phyloP scores from a whole-genome alignment of 2,888 invertebrate genomes.

The Protodeltote pygarga region DNA sequence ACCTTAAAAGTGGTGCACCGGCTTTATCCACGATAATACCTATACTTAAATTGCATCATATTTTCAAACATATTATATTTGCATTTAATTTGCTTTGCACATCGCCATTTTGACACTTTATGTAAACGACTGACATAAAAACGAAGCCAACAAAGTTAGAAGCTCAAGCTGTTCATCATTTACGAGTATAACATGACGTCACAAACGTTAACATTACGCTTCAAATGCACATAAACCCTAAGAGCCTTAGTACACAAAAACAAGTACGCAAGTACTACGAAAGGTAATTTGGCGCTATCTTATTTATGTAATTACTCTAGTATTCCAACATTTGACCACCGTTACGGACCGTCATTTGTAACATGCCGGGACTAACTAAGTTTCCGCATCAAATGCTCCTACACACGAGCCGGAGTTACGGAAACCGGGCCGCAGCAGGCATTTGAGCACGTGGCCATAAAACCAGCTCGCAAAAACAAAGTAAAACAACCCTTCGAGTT shows the following conservation, averaged over 20 bases:
- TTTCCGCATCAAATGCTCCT: slow-evolving; percentile 56
- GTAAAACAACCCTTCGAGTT: slow-evolving; percentile 27
- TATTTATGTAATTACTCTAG: slow-evolving; percentile 51
- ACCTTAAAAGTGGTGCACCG: too few relatives aligned
- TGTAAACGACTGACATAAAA: slow-evolving; percentile 10
- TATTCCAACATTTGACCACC: slow-evolving; percentile 53
- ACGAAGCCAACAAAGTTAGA: background rate
- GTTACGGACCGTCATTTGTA: slow-evolving; percentile 56
- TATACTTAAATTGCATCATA: too few relatives aligned
- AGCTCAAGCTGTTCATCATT: slow-evolving; percentile 1
- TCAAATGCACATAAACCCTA: slow-evolving; percentile 15
- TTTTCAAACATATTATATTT: too few relatives aligned
- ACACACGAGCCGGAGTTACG: slow-evolving; percentile 42
- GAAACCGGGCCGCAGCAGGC: slow-evolving; percentile 39
- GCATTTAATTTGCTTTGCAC: too few relatives aligned
- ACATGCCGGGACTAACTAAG: slow-evolving; percentile 57
- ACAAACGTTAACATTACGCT: slow-evolving; percentile 10
- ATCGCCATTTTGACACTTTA: too few relatives aligned
- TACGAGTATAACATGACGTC: slow-evolving; percentile 2
- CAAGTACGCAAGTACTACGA: slow-evolving; percentile 24
- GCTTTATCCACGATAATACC: too few relatives aligned
- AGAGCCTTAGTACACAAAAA: slow-evolving; percentile 20
- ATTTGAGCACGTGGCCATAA: slow-evolving; percentile 38
- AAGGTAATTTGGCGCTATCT: slow-evolving; percentile 45
- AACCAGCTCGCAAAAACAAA: slow-evolving; percentile 38